phyloP scores from a whole-genome alignment of 2,888 invertebrate species.

The Polia nebulosa region DNA sequence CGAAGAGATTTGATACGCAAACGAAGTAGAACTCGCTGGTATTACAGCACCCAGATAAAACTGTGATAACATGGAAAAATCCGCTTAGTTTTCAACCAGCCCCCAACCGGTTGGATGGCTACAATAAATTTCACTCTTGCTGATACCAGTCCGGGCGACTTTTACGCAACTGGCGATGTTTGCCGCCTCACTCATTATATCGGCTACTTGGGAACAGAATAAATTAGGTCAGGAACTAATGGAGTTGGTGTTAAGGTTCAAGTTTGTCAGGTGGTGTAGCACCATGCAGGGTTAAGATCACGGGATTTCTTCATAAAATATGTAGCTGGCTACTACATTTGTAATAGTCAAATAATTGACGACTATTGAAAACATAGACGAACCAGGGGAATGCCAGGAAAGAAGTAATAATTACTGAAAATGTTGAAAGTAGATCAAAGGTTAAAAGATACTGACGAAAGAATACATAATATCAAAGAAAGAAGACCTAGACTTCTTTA shows the following conservation, averaged over 20 bases:
- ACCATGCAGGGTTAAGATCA: no score
- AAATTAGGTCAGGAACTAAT: conserved; percentile 11
- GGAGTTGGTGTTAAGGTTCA: not conserved
- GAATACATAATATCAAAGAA: no score
- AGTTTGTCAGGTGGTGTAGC: not conserved
- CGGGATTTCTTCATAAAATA: no score
- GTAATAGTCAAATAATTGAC: no score
- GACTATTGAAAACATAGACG: no score
- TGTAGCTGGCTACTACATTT: no score
- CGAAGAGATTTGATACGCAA: no score
- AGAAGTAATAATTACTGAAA: no score
- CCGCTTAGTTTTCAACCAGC: conserved; percentile 42
- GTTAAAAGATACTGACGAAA: no score
- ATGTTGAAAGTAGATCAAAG: no score
- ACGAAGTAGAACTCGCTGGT: not conserved
- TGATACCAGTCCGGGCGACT: conserved; percentile 57
- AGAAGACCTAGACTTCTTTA: no score
- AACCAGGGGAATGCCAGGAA: no score
- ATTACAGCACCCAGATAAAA: conserved; percentile 25
- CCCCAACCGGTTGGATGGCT: conserved; percentile 47
- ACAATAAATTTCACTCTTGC: conserved; percentile 63
- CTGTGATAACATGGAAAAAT: conserved; percentile 44
- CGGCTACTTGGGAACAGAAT: conserved; percentile 16
- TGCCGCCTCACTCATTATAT: conserved; percentile 40
- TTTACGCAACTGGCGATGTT: conserved; percentile 45